phyloP scores from a whole-genome alignment of 2,113 vertebrate genomes.

The Pelmatolapia mariae region DNA sequence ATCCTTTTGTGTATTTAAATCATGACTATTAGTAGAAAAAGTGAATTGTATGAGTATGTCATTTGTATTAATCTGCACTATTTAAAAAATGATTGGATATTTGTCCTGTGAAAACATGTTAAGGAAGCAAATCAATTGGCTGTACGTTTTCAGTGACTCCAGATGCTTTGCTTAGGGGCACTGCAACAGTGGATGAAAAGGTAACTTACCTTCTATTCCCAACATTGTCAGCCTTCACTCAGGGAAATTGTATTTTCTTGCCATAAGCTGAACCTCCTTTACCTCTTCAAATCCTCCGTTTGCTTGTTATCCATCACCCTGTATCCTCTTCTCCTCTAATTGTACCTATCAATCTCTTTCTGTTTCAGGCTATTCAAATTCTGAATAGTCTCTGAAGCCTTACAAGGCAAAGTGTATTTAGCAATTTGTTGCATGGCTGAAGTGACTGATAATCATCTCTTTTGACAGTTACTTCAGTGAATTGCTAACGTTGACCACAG shows the following conservation, averaged over 20 bases:
- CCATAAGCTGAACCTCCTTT: neutral
- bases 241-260: neutral
- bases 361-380: conserved; percentile 10
- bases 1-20: neutral
- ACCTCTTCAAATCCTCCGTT: neutral
- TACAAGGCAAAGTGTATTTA: conserved; percentile 47
- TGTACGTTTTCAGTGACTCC: neutral
- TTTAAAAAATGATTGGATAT: neutral
- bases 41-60: neutral
- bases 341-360: conserved; percentile 10
- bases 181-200: neutral
- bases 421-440: conserved; percentile 48
- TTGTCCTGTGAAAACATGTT: neutral
- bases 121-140: neutral
- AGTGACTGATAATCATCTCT: conserved; percentile 56
- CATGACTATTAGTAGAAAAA: neutral
- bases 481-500: neutral
- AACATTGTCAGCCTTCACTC: neutral
- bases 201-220: neutral
- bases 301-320: neutral
- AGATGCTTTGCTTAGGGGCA: neutral
- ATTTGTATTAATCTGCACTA: neutral
- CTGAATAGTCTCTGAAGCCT: neutral
- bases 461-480: conserved; percentile 33
- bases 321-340: neutral